phyloP scores from a whole-genome alignment of 2,888 invertebrate genomes.

The Oscheius sp. region DNA sequence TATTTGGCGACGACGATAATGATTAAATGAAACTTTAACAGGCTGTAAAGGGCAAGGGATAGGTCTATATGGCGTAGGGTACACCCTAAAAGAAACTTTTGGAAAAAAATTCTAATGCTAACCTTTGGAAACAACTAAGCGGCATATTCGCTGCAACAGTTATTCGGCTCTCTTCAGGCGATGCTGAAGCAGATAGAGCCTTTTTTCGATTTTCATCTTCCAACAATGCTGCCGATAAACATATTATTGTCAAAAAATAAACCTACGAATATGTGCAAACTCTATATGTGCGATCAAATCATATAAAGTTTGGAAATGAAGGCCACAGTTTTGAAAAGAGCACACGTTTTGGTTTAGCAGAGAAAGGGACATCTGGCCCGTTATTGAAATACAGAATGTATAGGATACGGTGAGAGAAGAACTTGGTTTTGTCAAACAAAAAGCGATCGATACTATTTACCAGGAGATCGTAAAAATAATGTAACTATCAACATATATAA shows the following conservation, averaged over 20 bases:
- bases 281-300: constrained; percentile 58
- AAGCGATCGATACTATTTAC: neutral
- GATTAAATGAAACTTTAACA: constrained; percentile 52
- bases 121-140: constrained; percentile 50
- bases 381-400: neutral
- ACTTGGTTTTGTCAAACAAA: neutral
- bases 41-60: constrained; percentile 45
- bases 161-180: constrained; percentile 12
- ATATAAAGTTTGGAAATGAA: constrained; percentile 47
- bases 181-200: neutral
- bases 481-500: neutral
- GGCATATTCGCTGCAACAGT: constrained; percentile 44
- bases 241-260: neutral
- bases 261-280: constrained; percentile 52
- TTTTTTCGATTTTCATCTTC: constrained; percentile 47
- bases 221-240: constrained; percentile 40
- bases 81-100: constrained; percentile 45
- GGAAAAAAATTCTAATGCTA: too few species aligned
- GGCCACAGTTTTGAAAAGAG: constrained; percentile 42
- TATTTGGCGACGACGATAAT: constrained; percentile 40
- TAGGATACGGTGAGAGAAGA: neutral
- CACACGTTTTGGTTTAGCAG: constrained; percentile 38
- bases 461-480: neutral
- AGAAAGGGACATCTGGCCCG: constrained; percentile 33
- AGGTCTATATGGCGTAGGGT: constrained; percentile 48